Evolutionary conservation across 1,140 invertebrate genomes (phyloP), one percentile per base, ranked within the genome.

Genomic region (Penaeus vannamei): DNA sequence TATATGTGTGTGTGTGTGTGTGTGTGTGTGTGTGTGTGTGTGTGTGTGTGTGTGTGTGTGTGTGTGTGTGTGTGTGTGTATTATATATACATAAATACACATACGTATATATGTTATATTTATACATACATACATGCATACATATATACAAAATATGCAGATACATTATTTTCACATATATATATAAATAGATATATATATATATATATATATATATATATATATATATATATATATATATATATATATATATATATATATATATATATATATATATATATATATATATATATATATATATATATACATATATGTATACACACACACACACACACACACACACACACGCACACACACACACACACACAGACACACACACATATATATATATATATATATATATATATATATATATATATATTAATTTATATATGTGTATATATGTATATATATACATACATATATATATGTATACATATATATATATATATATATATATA

Each of bases 351-450:
- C 23, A 72, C 23, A 72, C 2, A 72, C 2, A 72, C 2, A 72
- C 2, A 72, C 2, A 72, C 2, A 72, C 8, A 72, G 1, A 72
- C n/a, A 72, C n/a, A 72, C n/a, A 72, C n/a, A 72, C n/a, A 72
- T 72, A 72, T 72, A 72, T 72, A 72, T 72, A 69, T 69, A 69
- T 69, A 69, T 23, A 69, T 69, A 69, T 69, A 69, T 69, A 69
- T 69, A 23, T 69, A 69, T 23, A 69, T 69, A 69, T 4, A 69
- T 69, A 23, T 69, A 69, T 69, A 69, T 69, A 72, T 72, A 72
- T 72, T n/a, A n/a, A 72, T 72, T n/a, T 72, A 72, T 72, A 72
- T 72, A 72, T 72, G n/a, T 72, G n/a, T 72, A 72, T 72, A 72
- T 72, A 72, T 72, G n/a, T 72, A 72, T 72, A 72, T 72, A 72